phyloP scores from a whole-genome alignment of 2,113 vertebrate species.

The Raja brachyura region DNA sequence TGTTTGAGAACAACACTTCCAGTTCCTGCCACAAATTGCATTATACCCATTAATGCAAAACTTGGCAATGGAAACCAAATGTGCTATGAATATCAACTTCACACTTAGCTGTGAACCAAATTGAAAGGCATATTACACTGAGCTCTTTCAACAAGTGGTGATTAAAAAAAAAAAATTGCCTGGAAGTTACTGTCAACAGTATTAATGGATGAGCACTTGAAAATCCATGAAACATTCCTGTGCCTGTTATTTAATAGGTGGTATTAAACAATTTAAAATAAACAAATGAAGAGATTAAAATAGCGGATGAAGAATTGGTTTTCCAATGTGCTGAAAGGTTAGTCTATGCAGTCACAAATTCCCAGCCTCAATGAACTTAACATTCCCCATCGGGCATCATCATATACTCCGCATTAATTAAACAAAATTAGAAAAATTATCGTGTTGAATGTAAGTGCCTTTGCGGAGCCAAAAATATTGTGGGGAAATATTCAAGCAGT shows the following conservation, averaged over 20 bases:
- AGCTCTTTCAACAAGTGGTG: conserved; percentile 3
- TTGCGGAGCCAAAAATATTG: background rate
- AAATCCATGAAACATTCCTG: background rate
- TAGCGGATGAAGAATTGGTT: background rate
- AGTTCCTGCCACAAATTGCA: conserved; percentile 12
- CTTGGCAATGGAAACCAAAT: conserved; percentile 4
- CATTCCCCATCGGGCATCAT: background rate
- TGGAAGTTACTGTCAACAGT: background rate
- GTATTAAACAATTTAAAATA: conserved; percentile 28
- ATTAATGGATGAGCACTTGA: background rate
- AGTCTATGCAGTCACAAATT: background rate
- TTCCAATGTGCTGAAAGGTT: background rate
- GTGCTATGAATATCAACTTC: conserved; percentile 11
- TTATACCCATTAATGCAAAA: conserved; percentile 7
- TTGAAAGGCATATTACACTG: background rate
- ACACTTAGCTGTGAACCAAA: conserved; percentile 8
- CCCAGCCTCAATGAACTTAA: background rate
- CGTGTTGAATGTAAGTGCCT: background rate
- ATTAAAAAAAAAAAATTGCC: background rate
- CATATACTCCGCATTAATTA: background rate
- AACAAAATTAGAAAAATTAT: no score
- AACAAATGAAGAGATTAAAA: background rate
- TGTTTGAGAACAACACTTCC: conserved; percentile 1
- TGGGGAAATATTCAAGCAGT: background rate
- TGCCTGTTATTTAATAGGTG: background rate